Conservation (phyloP, 2,888 invertebrate genomes). For the Athrips mouffetella region DNA sequence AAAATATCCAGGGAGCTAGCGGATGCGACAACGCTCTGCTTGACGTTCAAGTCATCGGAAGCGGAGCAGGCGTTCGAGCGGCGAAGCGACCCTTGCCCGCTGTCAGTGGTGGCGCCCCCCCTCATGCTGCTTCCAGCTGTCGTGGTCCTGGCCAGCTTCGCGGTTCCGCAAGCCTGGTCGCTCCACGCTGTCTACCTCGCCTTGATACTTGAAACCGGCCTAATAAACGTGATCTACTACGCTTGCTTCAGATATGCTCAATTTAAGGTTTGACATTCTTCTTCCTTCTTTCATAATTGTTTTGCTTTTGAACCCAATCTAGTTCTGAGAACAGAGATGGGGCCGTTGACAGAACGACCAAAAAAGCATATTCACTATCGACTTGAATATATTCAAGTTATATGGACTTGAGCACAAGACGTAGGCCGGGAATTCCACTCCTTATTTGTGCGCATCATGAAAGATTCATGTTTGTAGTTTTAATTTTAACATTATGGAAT, state of each 20-base stretch:
- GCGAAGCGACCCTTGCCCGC: constrained; percentile 55
- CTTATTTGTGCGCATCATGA: too few species aligned
- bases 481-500: too few species aligned
- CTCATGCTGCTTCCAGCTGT: constrained; percentile 66
- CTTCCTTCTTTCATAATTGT: too few species aligned
- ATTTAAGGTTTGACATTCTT: constrained; percentile 48
- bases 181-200: constrained; percentile 56
- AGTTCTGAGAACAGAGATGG: too few species aligned
- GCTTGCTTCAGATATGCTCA: constrained; percentile 52
- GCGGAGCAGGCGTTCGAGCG: constrained; percentile 54
- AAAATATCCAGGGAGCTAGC: constrained; percentile 66
- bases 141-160: constrained; percentile 52
- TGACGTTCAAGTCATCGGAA: constrained; percentile 56
- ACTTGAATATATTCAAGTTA: too few species aligned
- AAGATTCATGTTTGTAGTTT: too few species aligned
- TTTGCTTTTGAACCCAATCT: too few species aligned
- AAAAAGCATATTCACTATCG: too few species aligned
- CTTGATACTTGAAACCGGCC: constrained; percentile 53
- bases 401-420: too few species aligned
- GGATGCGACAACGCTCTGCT: constrained; percentile 60
- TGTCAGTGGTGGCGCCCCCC: constrained; percentile 59
- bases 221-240: constrained; percentile 58
- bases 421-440: too few species aligned
- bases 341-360: too few species aligned
- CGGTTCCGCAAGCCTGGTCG: constrained; percentile 53